A percentile compares a stretch with the other conserved stretches of the same genome.
phyloP scores from a whole-genome alignment of 2,888 invertebrate genomes.

The Sthenelais limicola region DNA sequence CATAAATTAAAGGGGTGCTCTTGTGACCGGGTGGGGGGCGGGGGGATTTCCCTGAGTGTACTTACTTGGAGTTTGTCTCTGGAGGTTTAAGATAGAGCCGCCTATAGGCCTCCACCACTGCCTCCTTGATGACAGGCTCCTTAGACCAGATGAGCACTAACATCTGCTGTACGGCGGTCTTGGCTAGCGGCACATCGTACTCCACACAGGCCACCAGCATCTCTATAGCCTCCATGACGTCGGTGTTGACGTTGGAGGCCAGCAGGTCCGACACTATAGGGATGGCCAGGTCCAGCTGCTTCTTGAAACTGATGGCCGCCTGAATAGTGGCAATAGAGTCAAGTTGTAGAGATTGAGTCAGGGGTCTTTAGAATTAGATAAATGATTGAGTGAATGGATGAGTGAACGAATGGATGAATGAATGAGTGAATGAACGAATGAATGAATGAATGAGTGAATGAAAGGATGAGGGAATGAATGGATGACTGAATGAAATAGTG shows the following conservation, averaged over 20 bases:
- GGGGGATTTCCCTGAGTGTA: too few relatives aligned
- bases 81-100: constrained; percentile 76
- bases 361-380: too few relatives aligned
- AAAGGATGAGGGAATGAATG: too few relatives aligned
- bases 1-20: too few relatives aligned
- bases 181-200: constrained; percentile 70
- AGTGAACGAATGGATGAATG: too few relatives aligned
- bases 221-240: constrained; percentile 90
- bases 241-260: constrained; percentile 77
- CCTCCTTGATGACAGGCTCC: constrained; percentile 81
- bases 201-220: constrained; percentile 84
- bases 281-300: constrained; percentile 75
- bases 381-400: too few relatives aligned
- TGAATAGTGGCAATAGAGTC: constrained; percentile 60
- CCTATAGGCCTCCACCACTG: constrained; percentile 84
- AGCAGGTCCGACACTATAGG: constrained; percentile 83
- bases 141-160: constrained; percentile 84
- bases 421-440: too few relatives aligned
- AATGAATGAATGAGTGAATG: too few relatives aligned
- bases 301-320: constrained; percentile 75
- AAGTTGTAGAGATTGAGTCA: too few relatives aligned
- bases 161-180: constrained; percentile 83
- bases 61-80: constrained; percentile 57
- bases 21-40: too few relatives aligned
- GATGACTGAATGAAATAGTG: too few relatives aligned